phyloP scores from a whole-genome alignment of 2,888 invertebrate genomes.

The Drosophila sordidapex region DNA sequence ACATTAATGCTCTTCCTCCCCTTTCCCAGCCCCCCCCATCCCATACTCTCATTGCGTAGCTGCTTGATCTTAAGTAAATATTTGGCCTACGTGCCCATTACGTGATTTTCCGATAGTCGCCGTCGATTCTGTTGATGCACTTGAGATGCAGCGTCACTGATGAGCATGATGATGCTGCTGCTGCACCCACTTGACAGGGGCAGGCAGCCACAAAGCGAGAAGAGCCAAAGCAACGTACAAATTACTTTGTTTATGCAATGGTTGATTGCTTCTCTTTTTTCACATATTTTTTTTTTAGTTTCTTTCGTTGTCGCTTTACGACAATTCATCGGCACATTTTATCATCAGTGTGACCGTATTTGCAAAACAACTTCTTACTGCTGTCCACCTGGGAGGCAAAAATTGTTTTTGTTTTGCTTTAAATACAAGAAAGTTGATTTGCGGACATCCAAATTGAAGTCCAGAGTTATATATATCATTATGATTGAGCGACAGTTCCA shows the following conservation, averaged over 20 bases:
- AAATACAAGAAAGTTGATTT: not conserved
- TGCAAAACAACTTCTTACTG: not conserved
- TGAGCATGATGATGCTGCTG: conserved; percentile 27
- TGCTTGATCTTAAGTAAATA: conserved; percentile 71
- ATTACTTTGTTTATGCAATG: conserved; percentile 6
- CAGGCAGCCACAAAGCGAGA: conserved; percentile 6
- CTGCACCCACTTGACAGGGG: conserved; percentile 49
- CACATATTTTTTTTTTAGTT: not conserved
- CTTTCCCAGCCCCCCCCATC: not conserved
- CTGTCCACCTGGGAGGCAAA: not conserved
- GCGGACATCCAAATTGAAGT: not conserved
- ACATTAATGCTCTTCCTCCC: conserved; percentile 50
- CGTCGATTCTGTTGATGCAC: conserved; percentile 48
- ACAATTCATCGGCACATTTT: not conserved
- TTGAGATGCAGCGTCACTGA: conserved; percentile 51
- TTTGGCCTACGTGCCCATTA: conserved; percentile 78
- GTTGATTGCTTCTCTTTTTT: not conserved
- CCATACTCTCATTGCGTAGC: conserved; percentile 21
- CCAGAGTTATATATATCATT: not conserved
- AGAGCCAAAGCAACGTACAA: conserved; percentile 4
- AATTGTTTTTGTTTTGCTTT: not conserved
- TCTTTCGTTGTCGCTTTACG: not conserved
- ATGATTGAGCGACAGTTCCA: not conserved
- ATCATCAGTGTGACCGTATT: not conserved
- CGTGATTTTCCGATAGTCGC: conserved; percentile 76